Evolutionary conservation across 2,113 vertebrate species (phyloP), one percentile per base, ranked within the genome.

Genomic region (Callocephalon fimbriatum): DNA sequence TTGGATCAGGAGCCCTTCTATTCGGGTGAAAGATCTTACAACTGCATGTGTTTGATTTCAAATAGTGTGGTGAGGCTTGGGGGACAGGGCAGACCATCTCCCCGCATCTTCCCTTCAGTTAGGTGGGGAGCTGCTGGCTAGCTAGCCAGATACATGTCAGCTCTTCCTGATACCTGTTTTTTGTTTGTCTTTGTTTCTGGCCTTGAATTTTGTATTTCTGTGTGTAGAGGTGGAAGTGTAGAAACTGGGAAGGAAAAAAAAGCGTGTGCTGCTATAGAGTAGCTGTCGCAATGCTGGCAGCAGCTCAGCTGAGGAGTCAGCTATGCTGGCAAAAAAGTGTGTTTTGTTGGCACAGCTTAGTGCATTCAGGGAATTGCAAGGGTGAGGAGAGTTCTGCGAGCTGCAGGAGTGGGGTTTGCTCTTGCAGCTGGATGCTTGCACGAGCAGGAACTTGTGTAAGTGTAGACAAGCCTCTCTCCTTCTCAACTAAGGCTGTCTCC

Each of bases 81-180:
- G 70, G 10, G 51, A 58, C 37, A 37, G 22, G 59, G 35, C 35
- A 78, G 35, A 9, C 74, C 7, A 58, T 17, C 14, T 38, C 20
- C 38, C 51, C 14, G 1, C 44, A 12, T 42, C 56, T 72, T 66
- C 38, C 21, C 26, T 58, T 48, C 1, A 18, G 14, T 51, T 47
- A 3, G 4, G 3, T 56, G 67, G 58, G 31, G 44, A 86, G 48
- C 27, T 68, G 44, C 38, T 6, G 10, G 37, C 38, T 53, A 42
- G 44, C 20, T 53, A 26, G 20, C 27, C 25, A 20, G n/a, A 38
- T 29, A 5, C 0, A 0, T 1, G 2, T 40, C 1, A 0, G 40
- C 37, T 92, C 5, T 6, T 85, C 12, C 38, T 58, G 22, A 32
- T 20, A 31, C 61, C 29, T 61, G 0, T 68, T 65, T 48, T 92